Percentiles rank a stretch among this genome's conserved stretches.
These are phyloP conservation scores for Bergia sp. DNA, from an alignment of 92 coral and sea anemone species.

Conservation along the genomic window DNA sequence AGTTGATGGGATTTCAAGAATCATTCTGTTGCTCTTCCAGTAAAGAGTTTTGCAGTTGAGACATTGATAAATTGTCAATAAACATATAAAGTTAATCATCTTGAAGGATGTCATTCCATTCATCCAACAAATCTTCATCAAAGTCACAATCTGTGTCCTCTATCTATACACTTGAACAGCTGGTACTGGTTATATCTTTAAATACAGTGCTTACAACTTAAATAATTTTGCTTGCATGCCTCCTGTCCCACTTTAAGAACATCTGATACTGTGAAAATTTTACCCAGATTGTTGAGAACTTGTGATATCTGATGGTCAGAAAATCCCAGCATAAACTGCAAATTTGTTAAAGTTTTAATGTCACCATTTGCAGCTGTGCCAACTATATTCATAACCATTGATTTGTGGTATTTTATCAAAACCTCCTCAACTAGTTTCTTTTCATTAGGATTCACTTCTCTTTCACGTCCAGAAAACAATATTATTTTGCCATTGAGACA, in stretches of 20 bases:
- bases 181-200: conserved; percentile 18
- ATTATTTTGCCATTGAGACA: no score
- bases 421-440: conserved; percentile 37
- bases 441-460: background rate
- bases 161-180: background rate
- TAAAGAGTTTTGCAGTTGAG: conserved; percentile 24
- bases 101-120: conserved; percentile 71
- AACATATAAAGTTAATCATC: conserved; percentile 72
- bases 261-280: conserved; percentile 57
- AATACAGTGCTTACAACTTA: conserved; percentile 41
- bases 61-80: conserved; percentile 49
- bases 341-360: conserved; percentile 57
- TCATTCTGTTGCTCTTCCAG: background rate
- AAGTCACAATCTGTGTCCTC: conserved; percentile 1
- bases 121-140: conserved; percentile 71
- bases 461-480: no score
- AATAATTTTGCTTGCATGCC: conserved; percentile 60
- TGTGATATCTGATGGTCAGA: conserved; percentile 67
- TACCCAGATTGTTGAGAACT: conserved; percentile 41
- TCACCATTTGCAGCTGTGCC: conserved; percentile 59
- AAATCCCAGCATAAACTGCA: conserved; percentile 68
- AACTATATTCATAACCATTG: conserved; percentile 46
- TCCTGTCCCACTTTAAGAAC: conserved; percentile 63
- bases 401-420: conserved; percentile 56
- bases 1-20: no score